Evolutionary conservation across 2,888 invertebrate genomes (phyloP), one percentile per base, ranked within the genome.

Genomic region (Euproctis similis): DNA sequence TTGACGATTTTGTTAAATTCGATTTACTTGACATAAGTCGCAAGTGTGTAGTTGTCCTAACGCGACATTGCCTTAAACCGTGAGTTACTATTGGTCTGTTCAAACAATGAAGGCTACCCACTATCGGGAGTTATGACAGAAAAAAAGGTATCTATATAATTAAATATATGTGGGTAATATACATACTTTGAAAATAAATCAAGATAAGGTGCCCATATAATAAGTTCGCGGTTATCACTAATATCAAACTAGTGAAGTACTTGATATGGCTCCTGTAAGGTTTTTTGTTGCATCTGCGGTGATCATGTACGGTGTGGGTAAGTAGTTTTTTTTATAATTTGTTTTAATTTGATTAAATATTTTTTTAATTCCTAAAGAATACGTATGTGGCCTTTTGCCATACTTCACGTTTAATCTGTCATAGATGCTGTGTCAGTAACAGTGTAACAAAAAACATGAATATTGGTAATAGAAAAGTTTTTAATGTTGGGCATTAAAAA

Each of bases 141-240:
- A 42, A 46, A 51, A 38, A 19, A 14, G 4, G 6, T 6, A 14
- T 4, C 4, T 14, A n/a, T n/a, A n/a, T 35, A 46, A 51, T 49
- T 42, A 46, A 33, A 27, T 25, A 30, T 34, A 67, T 70, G 64
- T 57, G 70, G 70, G 70, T 68, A 43, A 42, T 68, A 53, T 56
- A 53, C 63, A 54, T 27, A 0, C 2, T 36, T 17, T 25, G 12
- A 14, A 24, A 16, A 5, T 14, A 19, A 12, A 18, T 19, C 12
- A 12, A 24, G 42, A 51, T 46, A 41, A 38, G 34, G 7, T 26
- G 10, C 12, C 9, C 39, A 48, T 48, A 48, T 36, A 46, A 28
- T 28, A 13, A n/a, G 24, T 26, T 26, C 9, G 13, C 13, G 19
- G 2, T n/a, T n/a, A 9, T 22, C 13, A 10, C 11, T 21, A 1